These are phyloP conservation scores for Dioctria rufipes DNA, from an alignment of 2,888 invertebrate species.

Conservation along the genomic window DNA sequence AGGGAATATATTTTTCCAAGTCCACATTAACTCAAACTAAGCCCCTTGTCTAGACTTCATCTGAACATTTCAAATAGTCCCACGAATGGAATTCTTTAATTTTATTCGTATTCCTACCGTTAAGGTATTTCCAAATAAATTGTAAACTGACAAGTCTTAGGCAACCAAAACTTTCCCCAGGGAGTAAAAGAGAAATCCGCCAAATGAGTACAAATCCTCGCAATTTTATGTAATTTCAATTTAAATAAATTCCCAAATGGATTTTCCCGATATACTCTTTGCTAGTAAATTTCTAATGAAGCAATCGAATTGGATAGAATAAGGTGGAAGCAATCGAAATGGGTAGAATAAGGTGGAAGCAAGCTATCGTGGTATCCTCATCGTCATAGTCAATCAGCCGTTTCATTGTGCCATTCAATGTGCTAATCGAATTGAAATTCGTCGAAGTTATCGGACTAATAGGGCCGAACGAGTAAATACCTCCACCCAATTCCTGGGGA, in stretches of 20 bases:
- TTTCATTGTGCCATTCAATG: slow-evolving; percentile 36
- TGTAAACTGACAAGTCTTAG: too few relatives aligned
- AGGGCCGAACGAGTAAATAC: slow-evolving; percentile 48
- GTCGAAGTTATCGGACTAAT: slow-evolving; percentile 37
- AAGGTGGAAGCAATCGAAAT: too few relatives aligned
- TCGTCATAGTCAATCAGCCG: slow-evolving; percentile 42
- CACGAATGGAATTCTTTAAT: too few relatives aligned
- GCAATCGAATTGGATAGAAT: slow-evolving; percentile 22
- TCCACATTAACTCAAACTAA: too few relatives aligned
- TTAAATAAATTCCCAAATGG: slow-evolving; percentile 47
- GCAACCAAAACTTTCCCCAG: too few relatives aligned
- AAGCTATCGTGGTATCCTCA: background rate
- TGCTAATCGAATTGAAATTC: slow-evolving; percentile 50
- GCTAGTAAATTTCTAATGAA: slow-evolving; percentile 46
- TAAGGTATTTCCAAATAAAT: too few relatives aligned
- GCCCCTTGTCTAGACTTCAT: too few relatives aligned
- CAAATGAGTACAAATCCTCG: slow-evolving; percentile 5
- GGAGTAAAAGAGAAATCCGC: background rate
- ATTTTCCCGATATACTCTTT: slow-evolving; percentile 24
- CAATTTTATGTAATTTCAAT: slow-evolving; percentile 41
- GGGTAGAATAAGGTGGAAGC: too few relatives aligned
- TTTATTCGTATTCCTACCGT: too few relatives aligned
- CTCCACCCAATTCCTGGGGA: slow-evolving; percentile 11
- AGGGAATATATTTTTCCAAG: too few relatives aligned
- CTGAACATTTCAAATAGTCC: too few relatives aligned